phyloP scores from a whole-genome alignment of 1,140 invertebrate species.

The Bombus polaris region DNA sequence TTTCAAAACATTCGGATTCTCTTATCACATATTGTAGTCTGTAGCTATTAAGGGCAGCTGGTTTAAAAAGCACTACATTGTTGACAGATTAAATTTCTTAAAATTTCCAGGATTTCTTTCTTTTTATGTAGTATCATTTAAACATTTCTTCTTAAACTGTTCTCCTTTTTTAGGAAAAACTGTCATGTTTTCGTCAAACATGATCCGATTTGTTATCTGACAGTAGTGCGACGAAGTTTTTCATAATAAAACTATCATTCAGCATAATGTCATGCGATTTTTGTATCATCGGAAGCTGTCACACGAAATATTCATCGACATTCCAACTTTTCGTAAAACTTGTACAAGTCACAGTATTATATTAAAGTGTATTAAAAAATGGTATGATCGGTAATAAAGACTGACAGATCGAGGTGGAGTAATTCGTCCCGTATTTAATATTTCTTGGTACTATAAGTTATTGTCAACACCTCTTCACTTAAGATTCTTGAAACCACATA shows the following conservation, averaged over 20 bases:
- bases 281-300: background rate
- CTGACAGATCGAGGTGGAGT: conserved; percentile 40
- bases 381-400: conserved; percentile 22
- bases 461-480: conserved; percentile 25
- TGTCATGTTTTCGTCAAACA: conserved; percentile 1
- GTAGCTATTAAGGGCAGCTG: conserved; percentile 12
- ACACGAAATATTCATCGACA: background rate
- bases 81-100: background rate
- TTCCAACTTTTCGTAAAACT: background rate
- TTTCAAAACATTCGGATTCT: background rate
- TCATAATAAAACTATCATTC: background rate
- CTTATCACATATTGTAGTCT: conserved; percentile 27
- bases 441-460: conserved; percentile 50
- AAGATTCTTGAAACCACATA: conserved; percentile 28
- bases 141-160: background rate
- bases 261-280: conserved; percentile 22
- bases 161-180: background rate
- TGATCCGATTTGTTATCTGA: background rate
- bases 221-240: background rate
- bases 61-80: conserved; percentile 37
- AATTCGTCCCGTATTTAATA: conserved; percentile 17
- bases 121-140: conserved; percentile 30
- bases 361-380: conserved; percentile 26
- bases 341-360: background rate
- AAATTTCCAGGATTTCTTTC: background rate